Base-by-base conservation (phyloP, 2,888 invertebrate genomes). In the Spatulosminthurus flaviceps region DNA sequence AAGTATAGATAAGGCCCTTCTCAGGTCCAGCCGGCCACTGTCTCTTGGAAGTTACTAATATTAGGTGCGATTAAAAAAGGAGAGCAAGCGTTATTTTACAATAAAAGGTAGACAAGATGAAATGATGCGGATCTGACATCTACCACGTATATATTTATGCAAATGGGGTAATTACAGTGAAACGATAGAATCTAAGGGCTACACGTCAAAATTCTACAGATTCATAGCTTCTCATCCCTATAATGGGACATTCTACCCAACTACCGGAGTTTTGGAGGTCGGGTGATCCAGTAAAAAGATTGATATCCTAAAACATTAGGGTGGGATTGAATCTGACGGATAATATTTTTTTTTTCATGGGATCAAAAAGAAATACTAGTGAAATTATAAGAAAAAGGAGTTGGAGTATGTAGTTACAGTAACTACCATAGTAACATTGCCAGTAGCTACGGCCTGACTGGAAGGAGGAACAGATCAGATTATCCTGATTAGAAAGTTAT, bases 401-500 rank as follows among this genome's bases (percentile, higher is more conserved):
- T 13, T 34, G 19, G n/a, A n/a, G n/a, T n/a, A n/a, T n/a, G n/a
- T n/a, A n/a, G n/a, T n/a, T n/a, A n/a, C n/a, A n/a, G n/a, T n/a
- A n/a, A n/a, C n/a, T 5, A n/a, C 13, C 21, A 22, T 26, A 43
- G 21, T 1, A 26, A 34, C 16, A 28, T 34, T 16, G 43, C 51
- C 51, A 28, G 26, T 72, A 72, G 72, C 41, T 72, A 43, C 51
- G n/a, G 51, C 51, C 51, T 51, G 51, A 51, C 51, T 51, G 51
- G 51, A 26, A 22, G 42, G 42, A 71, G 72, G 51, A 51, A 51
- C 51, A 51, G 19, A 51, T 21, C 28, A 42, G 26, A 72, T 72
- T 60, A 74, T 29, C 29, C 28, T 29, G 61, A 74, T 61, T 74
- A 74, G 61, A 74, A 51, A 61, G 34, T 60, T 60, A 74, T 73